phyloP scores from a whole-genome alignment of 2,797 vertebrate species.

The Betta splendens region DNA sequence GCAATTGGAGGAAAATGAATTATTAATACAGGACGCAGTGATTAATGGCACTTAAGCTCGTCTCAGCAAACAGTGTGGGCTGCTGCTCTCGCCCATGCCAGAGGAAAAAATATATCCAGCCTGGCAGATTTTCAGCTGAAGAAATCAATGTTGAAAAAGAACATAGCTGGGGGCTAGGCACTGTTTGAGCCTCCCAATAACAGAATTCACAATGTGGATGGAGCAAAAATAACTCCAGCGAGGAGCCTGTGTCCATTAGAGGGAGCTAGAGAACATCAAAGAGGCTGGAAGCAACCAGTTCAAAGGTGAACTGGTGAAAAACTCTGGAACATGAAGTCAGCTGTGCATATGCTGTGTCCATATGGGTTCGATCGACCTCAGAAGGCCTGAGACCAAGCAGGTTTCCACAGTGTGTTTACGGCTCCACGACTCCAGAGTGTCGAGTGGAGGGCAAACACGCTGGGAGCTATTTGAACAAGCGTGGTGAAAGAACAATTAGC shows the following conservation, averaged over 20 bases:
- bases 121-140: conserved; percentile 71
- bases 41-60: conserved; percentile 72
- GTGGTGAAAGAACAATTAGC: conserved; percentile 19
- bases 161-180: conserved; percentile 67
- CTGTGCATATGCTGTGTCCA: conserved; percentile 9
- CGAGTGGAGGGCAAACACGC: conserved; percentile 23
- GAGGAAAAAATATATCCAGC: conserved; percentile 33
- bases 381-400: conserved; percentile 22
- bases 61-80: conserved; percentile 64
- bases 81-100: conserved; percentile 54
- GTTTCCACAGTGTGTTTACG: conserved; percentile 5
- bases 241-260: conserved; percentile 71
- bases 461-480: conserved; percentile 11
- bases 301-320: conserved; percentile 31
- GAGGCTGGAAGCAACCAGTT: conserved; percentile 26
- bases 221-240: conserved; percentile 47
- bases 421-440: conserved; percentile 24
- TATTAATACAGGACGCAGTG: conserved; percentile 70
- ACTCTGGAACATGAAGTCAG: conserved; percentile 30
- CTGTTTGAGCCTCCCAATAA: conserved; percentile 66
- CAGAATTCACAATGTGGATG: conserved; percentile 50
- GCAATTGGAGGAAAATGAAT: conserved; percentile 63
- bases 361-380: neutral
- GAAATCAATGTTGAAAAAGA: conserved; percentile 75
- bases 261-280: conserved; percentile 76